Base-by-base conservation (phyloP, 2,888 invertebrate species). In the Cheilosia variabilis region DNA sequence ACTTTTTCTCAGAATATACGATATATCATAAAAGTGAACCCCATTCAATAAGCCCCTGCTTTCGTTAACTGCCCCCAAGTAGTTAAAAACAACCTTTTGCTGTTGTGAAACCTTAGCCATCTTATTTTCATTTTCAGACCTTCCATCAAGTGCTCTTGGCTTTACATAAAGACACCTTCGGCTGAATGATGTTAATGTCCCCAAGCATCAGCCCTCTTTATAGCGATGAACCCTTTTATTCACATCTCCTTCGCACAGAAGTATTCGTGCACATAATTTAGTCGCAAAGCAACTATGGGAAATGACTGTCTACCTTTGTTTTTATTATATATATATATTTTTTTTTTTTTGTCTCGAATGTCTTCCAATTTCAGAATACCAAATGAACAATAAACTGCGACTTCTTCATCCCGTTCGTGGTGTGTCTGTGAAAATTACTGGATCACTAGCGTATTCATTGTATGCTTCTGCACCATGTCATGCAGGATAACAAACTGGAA, bases 401-500 rank as follows among this genome's bases (percentile, higher is more conserved):
- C 52, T 68, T 34, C 69, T 77, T 41, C 17, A 24, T 71, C 34
- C 34, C 19, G 52, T 10, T 27, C 19, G 22, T 15, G 41, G 17
- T 24, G 37, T 60, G 27, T 58, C 52, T 55, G 45, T 45, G 63
- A 31, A 45, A 27, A 52, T 24, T 22, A 45, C 65, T 69, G 77
- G 62, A 81, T 77, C 68, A 81, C 81, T 86, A 68, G 76, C 19
- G 34, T 80, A 86, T 80, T 80, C 86, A 81, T 81, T 86, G 80
- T 80, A 24, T 24, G 45, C 62, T 77, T 72, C 41, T 62, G 71
- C 76, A 84, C 65, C 71, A 62, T 68, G 62, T 77, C 77, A 66
- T 76, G 71, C 68, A 34, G 75, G 45, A 50, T 76, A 71, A 57
- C 81, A 50, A 80, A 86, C 66, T 86, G 78, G 72, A 90, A 91